phyloP scores from a whole-genome alignment of 2,888 invertebrate species.

The Apotomis betuletana region DNA sequence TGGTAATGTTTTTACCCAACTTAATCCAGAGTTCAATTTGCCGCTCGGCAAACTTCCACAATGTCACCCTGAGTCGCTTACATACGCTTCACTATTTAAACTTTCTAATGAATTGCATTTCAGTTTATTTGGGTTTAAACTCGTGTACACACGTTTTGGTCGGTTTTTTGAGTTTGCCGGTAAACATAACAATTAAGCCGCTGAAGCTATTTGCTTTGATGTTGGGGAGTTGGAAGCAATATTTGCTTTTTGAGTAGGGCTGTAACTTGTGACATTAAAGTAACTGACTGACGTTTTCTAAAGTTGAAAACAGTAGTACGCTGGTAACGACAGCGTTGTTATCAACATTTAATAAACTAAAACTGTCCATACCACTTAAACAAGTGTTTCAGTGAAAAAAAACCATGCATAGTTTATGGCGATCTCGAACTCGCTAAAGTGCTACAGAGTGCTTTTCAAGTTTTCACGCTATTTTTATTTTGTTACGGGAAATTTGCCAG shows the following conservation, averaged over 20 bases:
- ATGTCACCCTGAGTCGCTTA: constrained; percentile 36
- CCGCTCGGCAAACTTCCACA: constrained; percentile 51
- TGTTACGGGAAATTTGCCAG: too few species aligned
- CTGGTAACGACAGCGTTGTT: too few species aligned
- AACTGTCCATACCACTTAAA: too few species aligned
- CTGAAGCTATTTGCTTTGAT: background rate
- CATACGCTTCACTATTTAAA: constrained; percentile 33
- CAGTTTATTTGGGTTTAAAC: constrained; percentile 21
- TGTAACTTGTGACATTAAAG: constrained; percentile 4
- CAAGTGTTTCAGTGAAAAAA: too few species aligned
- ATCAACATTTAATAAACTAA: too few species aligned
- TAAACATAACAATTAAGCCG: constrained; percentile 25
- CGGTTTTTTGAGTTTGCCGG: constrained; percentile 10
- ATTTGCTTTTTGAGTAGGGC: background rate
- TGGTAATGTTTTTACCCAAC: constrained; percentile 4
- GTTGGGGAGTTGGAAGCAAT: background rate
- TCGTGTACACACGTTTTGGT: background rate
- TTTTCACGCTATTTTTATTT: too few species aligned
- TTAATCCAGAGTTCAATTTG: constrained; percentile 52
- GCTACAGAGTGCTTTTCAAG: too few species aligned
- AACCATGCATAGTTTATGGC: too few species aligned
- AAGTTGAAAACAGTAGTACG: background rate
- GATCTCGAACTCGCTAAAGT: too few species aligned
- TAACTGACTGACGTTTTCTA: background rate
- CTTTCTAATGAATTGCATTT: constrained; percentile 31